Percentiles rank a stretch among this genome's conserved stretches.
Evolutionary conservation across 1,140 invertebrate species (phyloP).

Genomic region (Rhyzopertha dominica): DNA sequence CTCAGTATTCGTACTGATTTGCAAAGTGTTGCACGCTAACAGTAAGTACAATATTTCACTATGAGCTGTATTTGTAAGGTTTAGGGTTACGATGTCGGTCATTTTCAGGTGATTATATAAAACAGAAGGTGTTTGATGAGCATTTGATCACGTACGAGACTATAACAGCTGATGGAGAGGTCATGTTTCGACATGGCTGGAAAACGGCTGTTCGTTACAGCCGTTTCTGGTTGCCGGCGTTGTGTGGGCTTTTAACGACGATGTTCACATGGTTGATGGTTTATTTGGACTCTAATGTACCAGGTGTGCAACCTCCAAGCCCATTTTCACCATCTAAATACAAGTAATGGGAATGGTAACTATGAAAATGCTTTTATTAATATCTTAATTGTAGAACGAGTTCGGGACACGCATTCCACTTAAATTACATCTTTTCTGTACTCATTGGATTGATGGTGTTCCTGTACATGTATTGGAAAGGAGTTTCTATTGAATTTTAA

Average conservation of each 20-base stretch:
- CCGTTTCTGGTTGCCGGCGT: constrained; percentile 35
- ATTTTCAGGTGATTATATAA: constrained; percentile 29
- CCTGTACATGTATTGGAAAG: constrained; percentile 35
- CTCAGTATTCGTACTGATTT: constrained; percentile 26
- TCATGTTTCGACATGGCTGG: constrained; percentile 33
- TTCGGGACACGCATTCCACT: constrained; percentile 41
- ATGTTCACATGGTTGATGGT: constrained; percentile 48
- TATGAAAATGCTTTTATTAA: neutral
- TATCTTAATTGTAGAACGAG: constrained; percentile 22
- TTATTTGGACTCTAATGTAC: constrained; percentile 49
- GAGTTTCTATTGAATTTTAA: constrained; percentile 26
- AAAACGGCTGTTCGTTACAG: constrained; percentile 30
- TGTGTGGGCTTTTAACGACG: constrained; percentile 37
- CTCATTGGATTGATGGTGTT: constrained; percentile 36
- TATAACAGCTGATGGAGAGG: constrained; percentile 30
- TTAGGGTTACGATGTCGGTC: constrained; percentile 2
- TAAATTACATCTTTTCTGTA: constrained; percentile 42
- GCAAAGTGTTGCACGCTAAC: constrained; percentile 27
- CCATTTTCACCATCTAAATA: constrained; percentile 45
- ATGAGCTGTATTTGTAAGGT: constrained; percentile 3
- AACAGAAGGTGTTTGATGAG: constrained; percentile 28
- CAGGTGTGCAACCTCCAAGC: constrained; percentile 48
- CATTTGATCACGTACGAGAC: constrained; percentile 30
- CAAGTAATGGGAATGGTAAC: constrained; percentile 27
- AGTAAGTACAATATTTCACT: constrained; percentile 26